Evolutionary conservation across 2,113 vertebrate genomes (phyloP), one percentile per base, ranked within the genome.

Genomic region (Sebastes fasciatus): DNA sequence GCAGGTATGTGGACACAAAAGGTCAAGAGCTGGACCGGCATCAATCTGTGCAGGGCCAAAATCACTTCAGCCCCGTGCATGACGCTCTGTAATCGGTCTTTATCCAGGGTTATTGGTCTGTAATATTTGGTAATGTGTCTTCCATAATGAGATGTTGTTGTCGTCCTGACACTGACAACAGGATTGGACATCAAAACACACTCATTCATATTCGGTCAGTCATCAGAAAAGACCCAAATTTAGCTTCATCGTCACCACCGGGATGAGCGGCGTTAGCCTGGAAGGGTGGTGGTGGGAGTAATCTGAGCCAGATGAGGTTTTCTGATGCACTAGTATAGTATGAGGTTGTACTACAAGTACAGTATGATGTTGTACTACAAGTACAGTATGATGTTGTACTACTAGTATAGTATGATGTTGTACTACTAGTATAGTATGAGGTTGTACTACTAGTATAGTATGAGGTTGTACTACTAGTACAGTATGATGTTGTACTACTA

Each of bases 281-380:
- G n/a, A 77, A 81, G 17, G 21, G 7, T 3, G 52, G 1, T 51
- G 34, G 34, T 43, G 43, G n/a, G 60, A 62, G 74, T 77, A 67
- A 84, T 77, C 65, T 34, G 3, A 78, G 40, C 46, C 82, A 85
- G 83, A 86, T 60, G 52, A 80, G 45, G 78, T 63, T 5, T 80
- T 68, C 64, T 78, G 83, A 64, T 78, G 74, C 52, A 34, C 26
- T 34, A 34, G 26, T 34, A 34, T 34, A 26, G 26, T 26, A 26
- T 26, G 60, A 65, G 74, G 26, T 26, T 26, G 26, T 26, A 26
- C 26, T 26, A 26, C 26, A 2, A 26, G 26, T 26, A 26, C 2
- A 26, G 26, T 26, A 26, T 26, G 26, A 26, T 2, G 26, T 26
- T 26, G 26, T 26, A 26, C 26, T 26, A 26, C 26, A 2, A 26